phyloP scores from a whole-genome alignment of 30 jellyfish, hydroid and myxozoan genomes.

The Rhopilema esculentum region DNA sequence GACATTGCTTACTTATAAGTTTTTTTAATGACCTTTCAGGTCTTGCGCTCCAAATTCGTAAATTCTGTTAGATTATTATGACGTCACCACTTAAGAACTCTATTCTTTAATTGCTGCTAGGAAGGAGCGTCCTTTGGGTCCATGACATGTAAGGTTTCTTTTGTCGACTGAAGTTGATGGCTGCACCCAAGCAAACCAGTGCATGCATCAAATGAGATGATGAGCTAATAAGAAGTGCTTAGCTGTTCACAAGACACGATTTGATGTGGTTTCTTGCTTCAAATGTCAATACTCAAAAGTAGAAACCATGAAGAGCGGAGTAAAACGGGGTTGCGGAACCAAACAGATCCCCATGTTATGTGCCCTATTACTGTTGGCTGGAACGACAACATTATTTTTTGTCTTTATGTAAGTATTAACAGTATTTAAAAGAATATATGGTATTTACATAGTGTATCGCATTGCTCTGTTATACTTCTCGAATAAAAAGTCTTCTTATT shows the following conservation, averaged over 20 bases:
- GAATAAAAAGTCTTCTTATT: neutral
- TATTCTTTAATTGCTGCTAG: neutral
- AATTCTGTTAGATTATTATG: no score
- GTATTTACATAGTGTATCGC: neutral
- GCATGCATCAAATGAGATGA: neutral
- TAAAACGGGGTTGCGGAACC: constrained; percentile 77
- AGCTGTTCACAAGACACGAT: neutral
- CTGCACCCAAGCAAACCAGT: neutral
- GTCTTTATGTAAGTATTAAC: constrained; percentile 86
- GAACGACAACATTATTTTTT: constrained; percentile 85
- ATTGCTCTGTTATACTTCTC: neutral
- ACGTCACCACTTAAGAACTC: neutral
- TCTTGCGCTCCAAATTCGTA: no score
- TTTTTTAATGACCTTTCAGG: no score
- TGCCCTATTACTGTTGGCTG: constrained; percentile 88
- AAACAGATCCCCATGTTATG: constrained; percentile 92
- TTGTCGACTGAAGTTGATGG: neutral
- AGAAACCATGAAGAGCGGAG: constrained; percentile 51
- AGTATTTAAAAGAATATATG: neutral
- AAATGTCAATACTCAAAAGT: neutral
- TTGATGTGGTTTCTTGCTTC: neutral
- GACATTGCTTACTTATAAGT: no score
- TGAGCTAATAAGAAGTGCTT: neutral
- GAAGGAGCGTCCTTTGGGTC: neutral
- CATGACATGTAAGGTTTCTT: neutral